Conservation (phyloP, 2,797 vertebrate species). For the Hyperoplus lanceolatus region DNA sequence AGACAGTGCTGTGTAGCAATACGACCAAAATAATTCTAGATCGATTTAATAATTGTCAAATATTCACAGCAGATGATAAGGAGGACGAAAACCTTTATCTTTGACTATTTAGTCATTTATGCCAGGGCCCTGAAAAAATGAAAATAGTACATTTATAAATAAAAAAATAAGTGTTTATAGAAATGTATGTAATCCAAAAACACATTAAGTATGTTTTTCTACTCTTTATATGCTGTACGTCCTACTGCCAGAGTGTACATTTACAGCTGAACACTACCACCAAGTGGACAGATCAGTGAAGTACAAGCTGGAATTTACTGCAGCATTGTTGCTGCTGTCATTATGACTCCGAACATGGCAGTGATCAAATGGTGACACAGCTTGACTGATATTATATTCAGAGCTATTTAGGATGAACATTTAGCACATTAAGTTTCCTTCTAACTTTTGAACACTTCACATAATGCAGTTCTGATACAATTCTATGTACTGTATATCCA, state of each 20-base stretch:
- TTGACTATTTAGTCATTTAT: background rate
- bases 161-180: background rate
- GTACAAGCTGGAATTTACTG: background rate
- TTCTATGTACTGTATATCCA: constrained; percentile 6
- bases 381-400: background rate
- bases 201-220: background rate
- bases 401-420: background rate
- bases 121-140: background rate
- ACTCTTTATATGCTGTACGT: background rate
- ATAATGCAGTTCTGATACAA: background rate
- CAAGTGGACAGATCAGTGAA: constrained; percentile 50
- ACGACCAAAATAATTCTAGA: background rate
- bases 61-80: background rate
- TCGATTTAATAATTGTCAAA: background rate
- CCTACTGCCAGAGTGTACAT: background rate
- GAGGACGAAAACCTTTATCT: background rate
- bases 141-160: background rate
- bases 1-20: background rate
- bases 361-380: background rate
- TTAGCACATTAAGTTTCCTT: background rate
- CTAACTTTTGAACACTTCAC: background rate
- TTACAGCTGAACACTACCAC: constrained; percentile 49
- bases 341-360: background rate
- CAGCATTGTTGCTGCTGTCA: background rate
- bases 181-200: background rate